Evolutionary conservation across 2,888 invertebrate genomes (phyloP).

Genomic region (Cheilosia soror): DNA sequence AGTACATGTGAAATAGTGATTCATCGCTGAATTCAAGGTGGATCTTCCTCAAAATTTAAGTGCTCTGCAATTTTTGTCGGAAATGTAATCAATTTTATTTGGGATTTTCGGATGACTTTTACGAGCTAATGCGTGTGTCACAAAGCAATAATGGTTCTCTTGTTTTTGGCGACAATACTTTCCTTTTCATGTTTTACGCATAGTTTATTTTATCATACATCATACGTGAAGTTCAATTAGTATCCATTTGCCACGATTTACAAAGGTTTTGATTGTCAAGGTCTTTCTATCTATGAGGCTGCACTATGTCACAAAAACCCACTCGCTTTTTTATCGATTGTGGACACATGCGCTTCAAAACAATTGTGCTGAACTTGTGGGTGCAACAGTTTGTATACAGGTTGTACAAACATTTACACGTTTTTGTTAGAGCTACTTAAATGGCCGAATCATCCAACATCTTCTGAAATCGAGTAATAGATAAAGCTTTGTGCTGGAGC

Average conservation of each 20-base stretch:
- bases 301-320: neutral
- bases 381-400: constrained; percentile 41
- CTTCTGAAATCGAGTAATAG: too few species aligned
- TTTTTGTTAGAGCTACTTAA: too few species aligned
- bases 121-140: constrained; percentile 22
- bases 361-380: neutral
- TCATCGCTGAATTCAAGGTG: constrained; percentile 42
- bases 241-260: neutral
- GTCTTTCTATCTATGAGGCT: constrained; percentile 16
- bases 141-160: neutral
- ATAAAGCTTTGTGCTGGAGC: too few species aligned
- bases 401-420: neutral
- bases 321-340: constrained; percentile 17
- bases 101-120: constrained; percentile 49
- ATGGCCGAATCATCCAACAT: too few species aligned
- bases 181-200: neutral
- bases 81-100: constrained; percentile 44
- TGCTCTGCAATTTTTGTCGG: constrained; percentile 3
- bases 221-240: neutral
- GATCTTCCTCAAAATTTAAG: constrained; percentile 1
- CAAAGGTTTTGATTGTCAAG: constrained; percentile 32
- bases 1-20: constrained; percentile 16
- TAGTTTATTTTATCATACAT: neutral
- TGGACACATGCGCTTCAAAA: constrained; percentile 21
- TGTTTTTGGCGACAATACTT: neutral